Percentiles rank a stretch among this genome's conserved stretches.
These are phyloP conservation scores for Ditula angustiorana DNA, from an alignment of 2,888 invertebrate genomes.

Conservation along the genomic window DNA sequence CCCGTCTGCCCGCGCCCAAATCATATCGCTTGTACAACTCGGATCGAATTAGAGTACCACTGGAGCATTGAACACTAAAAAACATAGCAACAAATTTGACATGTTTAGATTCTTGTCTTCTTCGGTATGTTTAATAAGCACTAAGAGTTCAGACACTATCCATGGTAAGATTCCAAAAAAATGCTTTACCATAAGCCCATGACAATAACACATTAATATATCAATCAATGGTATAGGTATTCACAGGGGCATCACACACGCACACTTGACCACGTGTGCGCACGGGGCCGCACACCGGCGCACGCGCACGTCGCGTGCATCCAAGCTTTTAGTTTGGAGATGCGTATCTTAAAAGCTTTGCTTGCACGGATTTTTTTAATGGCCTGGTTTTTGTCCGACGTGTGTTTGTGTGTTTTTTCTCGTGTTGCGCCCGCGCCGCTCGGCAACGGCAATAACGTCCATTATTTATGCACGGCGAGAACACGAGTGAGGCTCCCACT, in stretches of 20 bases:
- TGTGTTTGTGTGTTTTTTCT: slow-evolving; percentile 39
- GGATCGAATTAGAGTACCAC: background rate
- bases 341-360: slow-evolving; percentile 45
- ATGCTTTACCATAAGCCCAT: background rate
- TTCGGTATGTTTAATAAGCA: too few relatives aligned
- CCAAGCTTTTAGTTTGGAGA: slow-evolving; percentile 43
- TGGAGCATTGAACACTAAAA: background rate
- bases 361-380: slow-evolving; percentile 39
- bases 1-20: slow-evolving; percentile 16
- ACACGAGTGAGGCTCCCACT: slow-evolving; percentile 16
- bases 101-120: too few relatives aligned
- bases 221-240: background rate
- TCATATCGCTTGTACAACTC: slow-evolving; percentile 28
- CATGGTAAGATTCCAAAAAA: too few relatives aligned
- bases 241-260: background rate
- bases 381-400: slow-evolving; percentile 32
- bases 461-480: slow-evolving; percentile 38
- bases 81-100: background rate
- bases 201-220: background rate
- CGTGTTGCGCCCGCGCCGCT: slow-evolving; percentile 26
- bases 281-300: slow-evolving; percentile 3
- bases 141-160: background rate
- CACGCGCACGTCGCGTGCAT: slow-evolving; percentile 32
- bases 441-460: slow-evolving; percentile 31
- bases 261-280: background rate